These are phyloP conservation scores for Chloroceryle inda DNA, from an alignment of 2,797 vertebrate genomes.

Conservation along the genomic window DNA sequence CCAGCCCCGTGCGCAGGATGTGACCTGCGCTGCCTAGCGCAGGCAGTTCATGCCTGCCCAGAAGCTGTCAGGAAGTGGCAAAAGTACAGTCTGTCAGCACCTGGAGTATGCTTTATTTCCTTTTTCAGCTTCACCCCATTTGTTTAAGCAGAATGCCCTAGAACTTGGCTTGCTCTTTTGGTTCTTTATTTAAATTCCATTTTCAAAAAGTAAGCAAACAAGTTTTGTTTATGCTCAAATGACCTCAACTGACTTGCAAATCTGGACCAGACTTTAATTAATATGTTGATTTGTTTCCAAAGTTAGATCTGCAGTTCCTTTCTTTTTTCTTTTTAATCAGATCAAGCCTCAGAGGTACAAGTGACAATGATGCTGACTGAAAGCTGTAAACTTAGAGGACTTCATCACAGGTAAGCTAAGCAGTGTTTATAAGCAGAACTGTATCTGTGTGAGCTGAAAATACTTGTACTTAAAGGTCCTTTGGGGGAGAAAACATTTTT, in stretches of 20 bases:
- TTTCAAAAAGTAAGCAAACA: background rate
- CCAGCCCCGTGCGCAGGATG: background rate
- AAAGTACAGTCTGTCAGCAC: background rate
- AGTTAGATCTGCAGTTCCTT: background rate
- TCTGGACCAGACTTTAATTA: background rate
- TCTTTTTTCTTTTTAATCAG: constrained; percentile 73
- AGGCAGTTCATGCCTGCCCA: background rate
- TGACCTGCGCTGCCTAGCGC: accelerated
- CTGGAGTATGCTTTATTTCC: background rate
- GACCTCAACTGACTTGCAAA: background rate
- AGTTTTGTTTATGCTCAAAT: background rate
- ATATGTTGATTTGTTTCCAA: background rate
- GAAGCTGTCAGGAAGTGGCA: constrained; percentile 6
- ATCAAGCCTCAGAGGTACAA: constrained; percentile 97
- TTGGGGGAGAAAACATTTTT: background rate
- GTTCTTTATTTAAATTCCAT: background rate
- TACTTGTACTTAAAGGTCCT: background rate
- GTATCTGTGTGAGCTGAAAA: background rate
- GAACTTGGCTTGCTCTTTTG: background rate
- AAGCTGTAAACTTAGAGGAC: constrained; percentile 96
- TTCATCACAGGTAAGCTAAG: constrained; percentile 94
- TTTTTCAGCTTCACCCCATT: background rate
- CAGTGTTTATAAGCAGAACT: background rate
- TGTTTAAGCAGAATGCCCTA: background rate
- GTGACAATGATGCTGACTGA: constrained; percentile 99